phyloP scores from a whole-genome alignment of 2,797 vertebrate species.

The Cephalopachus bancanus region DNA sequence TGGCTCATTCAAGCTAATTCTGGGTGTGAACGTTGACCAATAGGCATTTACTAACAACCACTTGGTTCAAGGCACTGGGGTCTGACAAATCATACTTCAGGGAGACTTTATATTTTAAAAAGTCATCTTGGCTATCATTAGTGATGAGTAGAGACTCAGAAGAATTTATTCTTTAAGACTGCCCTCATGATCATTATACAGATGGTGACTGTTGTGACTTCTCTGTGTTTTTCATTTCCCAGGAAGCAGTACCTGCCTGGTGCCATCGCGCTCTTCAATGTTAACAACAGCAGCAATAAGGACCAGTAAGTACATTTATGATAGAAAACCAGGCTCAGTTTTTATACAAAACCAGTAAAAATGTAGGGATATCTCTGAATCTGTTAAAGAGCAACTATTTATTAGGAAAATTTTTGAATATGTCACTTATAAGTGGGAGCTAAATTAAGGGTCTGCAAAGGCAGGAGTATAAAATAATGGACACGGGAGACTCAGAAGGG shows the following conservation, averaged over 20 bases:
- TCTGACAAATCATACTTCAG: not conserved
- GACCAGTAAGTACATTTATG: conserved; percentile 91
- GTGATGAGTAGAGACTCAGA: not conserved
- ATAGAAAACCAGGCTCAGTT: conserved; percentile 38
- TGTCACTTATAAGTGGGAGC: no score
- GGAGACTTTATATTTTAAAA: not conserved
- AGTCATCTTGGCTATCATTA: not conserved
- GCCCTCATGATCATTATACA: not conserved
- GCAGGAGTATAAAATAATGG: no score
- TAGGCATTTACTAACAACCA: not conserved
- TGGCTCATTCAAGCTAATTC: not conserved
- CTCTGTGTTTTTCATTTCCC: conserved; percentile 79
- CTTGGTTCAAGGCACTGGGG: not conserved
- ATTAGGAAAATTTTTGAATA: not conserved
- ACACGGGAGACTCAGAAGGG: no score
- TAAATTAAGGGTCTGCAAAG: no score
- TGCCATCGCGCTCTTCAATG: conserved; percentile 89
- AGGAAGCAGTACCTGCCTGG: conserved; percentile 86
- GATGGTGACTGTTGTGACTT: not conserved
- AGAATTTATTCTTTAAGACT: conserved; percentile 21
- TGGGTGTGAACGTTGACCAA: not conserved
- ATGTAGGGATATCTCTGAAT: not conserved
- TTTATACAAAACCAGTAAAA: conserved; percentile 47
- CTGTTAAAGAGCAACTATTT: not conserved
- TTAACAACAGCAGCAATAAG: conserved; percentile 97